These are phyloP conservation scores for Chauna torquata DNA, from an alignment of 2,113 vertebrate species.

Conservation along the genomic window DNA sequence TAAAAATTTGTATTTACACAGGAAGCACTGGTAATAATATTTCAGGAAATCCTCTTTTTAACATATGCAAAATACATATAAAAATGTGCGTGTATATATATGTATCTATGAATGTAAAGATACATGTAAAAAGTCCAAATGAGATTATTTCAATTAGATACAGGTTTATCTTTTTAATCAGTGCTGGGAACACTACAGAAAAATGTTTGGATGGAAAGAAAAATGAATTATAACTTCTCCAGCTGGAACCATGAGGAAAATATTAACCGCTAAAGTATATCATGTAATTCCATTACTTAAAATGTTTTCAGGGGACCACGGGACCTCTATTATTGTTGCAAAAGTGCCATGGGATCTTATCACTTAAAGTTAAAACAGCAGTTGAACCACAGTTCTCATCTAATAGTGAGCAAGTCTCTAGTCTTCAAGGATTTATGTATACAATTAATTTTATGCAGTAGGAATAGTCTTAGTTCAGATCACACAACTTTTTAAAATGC, in stretches of 20 bases:
- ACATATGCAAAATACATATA: background rate
- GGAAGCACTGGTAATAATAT: background rate
- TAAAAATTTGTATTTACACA: background rate
- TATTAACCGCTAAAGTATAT: background rate
- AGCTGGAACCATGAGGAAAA: constrained; percentile 1
- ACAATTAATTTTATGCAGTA: background rate
- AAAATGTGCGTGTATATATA: background rate
- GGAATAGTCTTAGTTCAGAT: background rate
- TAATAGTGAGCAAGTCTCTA: background rate
- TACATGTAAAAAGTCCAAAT: background rate
- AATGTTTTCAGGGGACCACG: background rate
- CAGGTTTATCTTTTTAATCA: background rate
- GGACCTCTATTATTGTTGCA: background rate
- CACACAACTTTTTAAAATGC: background rate
- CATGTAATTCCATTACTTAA: background rate
- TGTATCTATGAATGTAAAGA: background rate
- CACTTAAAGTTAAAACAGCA: background rate
- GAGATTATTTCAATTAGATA: background rate
- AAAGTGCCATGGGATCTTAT: background rate
- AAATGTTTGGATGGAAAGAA: background rate
- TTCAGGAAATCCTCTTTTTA: background rate
- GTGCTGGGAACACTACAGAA: background rate
- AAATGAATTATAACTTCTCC: background rate
- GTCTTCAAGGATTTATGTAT: background rate
- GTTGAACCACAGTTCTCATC: background rate